Evolutionary conservation across 1,140 invertebrate genomes (phyloP).

Genomic region (Drosophila melanica): DNA sequence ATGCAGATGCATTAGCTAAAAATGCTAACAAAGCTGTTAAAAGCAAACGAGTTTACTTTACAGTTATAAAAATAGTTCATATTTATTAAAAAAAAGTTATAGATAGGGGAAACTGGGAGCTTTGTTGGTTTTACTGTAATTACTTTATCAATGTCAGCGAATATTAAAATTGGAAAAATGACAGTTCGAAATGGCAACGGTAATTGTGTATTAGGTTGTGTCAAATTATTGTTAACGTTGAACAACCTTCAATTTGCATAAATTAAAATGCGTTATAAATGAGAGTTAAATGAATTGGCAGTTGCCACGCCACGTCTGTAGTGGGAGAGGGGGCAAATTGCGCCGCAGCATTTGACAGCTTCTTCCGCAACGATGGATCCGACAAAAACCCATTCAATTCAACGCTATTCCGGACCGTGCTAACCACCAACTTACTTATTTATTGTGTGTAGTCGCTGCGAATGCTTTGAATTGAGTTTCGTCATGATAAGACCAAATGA

Average conservation of each 20-base stretch:
- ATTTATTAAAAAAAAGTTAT: no score
- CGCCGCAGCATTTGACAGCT: slow-evolving; percentile 3
- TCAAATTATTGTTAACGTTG: slow-evolving; percentile 24
- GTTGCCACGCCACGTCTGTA: slow-evolving; percentile 28
- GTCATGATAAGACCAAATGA: slow-evolving; percentile 17
- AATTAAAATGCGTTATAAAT: slow-evolving; percentile 66
- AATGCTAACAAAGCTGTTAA: neutral
- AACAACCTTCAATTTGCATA: slow-evolving; percentile 58
- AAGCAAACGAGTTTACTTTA: neutral
- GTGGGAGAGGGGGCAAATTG: neutral
- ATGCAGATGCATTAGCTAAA: neutral
- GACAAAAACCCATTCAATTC: slow-evolving; percentile 13
- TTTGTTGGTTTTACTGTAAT: no score
- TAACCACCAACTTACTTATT: neutral
- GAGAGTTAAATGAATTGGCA: slow-evolving; percentile 57
- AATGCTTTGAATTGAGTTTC: slow-evolving; percentile 7
- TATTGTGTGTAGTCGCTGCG: slow-evolving; percentile 2
- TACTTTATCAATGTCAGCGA: neutral
- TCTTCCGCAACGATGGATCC: neutral
- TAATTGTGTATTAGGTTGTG: slow-evolving; percentile 34
- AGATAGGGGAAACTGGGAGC: no score
- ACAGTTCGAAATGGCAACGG: neutral
- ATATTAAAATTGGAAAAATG: slow-evolving; percentile 3
- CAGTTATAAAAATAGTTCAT: no score
- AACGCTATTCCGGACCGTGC: neutral